A percentile compares a stretch with the other conserved stretches of the same genome.
Conservation (phyloP, 2,797 vertebrate genomes). For the Sparidentex hasta region DNA sequence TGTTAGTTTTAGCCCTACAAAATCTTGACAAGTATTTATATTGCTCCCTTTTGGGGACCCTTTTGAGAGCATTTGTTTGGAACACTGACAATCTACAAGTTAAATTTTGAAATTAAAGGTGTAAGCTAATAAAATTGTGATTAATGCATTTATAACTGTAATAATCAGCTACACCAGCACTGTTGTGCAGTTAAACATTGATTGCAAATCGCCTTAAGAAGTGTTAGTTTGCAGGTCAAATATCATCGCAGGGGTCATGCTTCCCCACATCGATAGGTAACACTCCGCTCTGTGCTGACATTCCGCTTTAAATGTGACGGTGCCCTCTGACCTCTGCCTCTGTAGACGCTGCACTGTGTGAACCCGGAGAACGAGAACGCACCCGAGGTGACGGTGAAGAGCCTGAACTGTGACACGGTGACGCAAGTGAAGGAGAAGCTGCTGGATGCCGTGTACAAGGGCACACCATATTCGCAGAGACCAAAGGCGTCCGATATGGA, state of each 20-base stretch:
- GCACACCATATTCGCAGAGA: constrained; percentile 97
- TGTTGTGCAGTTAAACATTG: constrained; percentile 15
- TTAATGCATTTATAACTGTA: constrained; percentile 1
- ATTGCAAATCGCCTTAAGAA: constrained; percentile 21
- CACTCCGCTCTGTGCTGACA: constrained; percentile 23
- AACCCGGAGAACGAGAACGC: constrained; percentile 98
- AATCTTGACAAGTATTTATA: neutral
- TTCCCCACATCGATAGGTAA: constrained; percentile 20
- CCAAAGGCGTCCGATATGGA: constrained; percentile 99
- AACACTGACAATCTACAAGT: neutral
- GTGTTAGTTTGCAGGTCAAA: constrained; percentile 35
- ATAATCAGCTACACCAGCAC: constrained; percentile 3
- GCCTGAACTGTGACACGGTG: constrained; percentile 98
- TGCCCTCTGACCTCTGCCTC: constrained; percentile 30
- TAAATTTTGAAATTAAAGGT: neutral
- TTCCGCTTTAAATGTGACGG: constrained; percentile 21
- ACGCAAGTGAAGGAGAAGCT: constrained; percentile 99
- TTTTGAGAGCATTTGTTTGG: constrained; percentile 1
- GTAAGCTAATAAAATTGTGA: neutral
- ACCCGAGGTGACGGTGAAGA: constrained; percentile 95
- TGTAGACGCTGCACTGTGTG: constrained; percentile 97
- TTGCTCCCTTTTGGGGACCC: neutral
- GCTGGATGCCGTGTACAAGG: constrained; percentile 97
- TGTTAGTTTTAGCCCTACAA: no score
- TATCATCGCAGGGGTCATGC: constrained; percentile 15